Evolutionary conservation across 2,888 invertebrate species (phyloP), one percentile per base, ranked within the genome.

Genomic region (Plemyria rubiginata): DNA sequence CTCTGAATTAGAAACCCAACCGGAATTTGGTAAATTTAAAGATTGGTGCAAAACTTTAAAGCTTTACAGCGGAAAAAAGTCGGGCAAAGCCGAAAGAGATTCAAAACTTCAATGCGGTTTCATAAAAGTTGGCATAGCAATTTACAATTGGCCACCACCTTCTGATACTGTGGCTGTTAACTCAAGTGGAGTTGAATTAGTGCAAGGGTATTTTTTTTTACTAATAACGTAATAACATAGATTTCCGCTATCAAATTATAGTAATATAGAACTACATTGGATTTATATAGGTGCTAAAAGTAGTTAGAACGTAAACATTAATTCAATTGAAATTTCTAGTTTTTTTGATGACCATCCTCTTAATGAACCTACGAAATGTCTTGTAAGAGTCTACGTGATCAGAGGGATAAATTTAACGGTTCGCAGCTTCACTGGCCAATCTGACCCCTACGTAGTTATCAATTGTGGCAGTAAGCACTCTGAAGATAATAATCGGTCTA

Each of bases 371-470:
- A 83, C 94, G 12, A 94, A 94, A 60, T 95, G 95, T 72, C 75
- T 96, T 16, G 94, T 97, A 3, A 92, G 98, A 32, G 94, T 98
- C 0, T 98, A 98, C 83, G 87, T 97, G 36, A 90, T 97, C 0
- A 94, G 94, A 86, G 97, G 95, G 0, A 79, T 95, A 9, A 94
- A 96, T 73, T 88, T 98, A 15, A 94, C 94, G 62, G 48, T 52
- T 49, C 95, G 96, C 0, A 95, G 94, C 76, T 87, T 94, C 12
- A 94, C 90, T 66, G 95, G 96, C 7, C 94, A 95, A 82, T 95
- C 96, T 0, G 96, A 98, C 85, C 96, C 98, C 0, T 98, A 97
- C 77, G 89, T 98, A 0, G 91, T 94, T 12, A 82, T 98, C 7
- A 93, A 91, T 58, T 93, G 97, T 49, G 96, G 96, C 0, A 93